Evolutionary conservation across 1,140 invertebrate species (phyloP).

Genomic region (Hycleus cichorii): DNA sequence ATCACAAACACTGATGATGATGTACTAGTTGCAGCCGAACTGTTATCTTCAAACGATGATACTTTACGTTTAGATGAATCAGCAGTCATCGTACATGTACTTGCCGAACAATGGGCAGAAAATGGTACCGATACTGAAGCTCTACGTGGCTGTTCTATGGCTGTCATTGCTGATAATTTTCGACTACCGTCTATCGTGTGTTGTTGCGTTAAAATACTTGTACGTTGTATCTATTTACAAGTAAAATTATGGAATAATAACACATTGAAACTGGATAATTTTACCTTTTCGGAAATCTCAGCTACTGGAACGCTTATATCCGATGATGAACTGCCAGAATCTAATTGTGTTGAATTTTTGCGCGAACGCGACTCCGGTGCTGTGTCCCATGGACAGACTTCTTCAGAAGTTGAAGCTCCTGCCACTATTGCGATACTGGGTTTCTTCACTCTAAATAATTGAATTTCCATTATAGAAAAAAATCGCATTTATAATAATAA

Average conservation of each 20-base stretch:
- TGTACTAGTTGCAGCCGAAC: constrained; percentile 32
- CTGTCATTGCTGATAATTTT: constrained; percentile 38
- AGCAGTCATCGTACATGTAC: constrained; percentile 27
- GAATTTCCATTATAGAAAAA: no score
- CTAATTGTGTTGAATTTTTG: constrained; percentile 50
- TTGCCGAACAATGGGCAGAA: not conserved
- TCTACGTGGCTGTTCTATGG: constrained; percentile 36
- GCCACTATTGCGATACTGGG: constrained; percentile 39
- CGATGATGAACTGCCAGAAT: constrained; percentile 60
- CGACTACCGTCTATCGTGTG: constrained; percentile 52
- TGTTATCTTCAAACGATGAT: constrained; percentile 43
- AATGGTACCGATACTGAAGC: constrained; percentile 42
- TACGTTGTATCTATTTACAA: constrained; percentile 22
- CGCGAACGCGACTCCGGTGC: constrained; percentile 38
- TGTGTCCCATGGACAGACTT: constrained; percentile 63
- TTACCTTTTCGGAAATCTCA: constrained; percentile 51
- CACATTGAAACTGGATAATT: constrained; percentile 12
- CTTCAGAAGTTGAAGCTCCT: constrained; percentile 47
- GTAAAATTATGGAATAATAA: not conserved
- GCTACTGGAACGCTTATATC: constrained; percentile 57
- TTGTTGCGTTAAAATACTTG: constrained; percentile 52
- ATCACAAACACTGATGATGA: constrained; percentile 36
- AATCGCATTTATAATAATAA: no score
- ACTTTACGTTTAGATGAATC: constrained; percentile 36
- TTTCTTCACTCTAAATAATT: constrained; percentile 33